Conservation (phyloP, 1,140 invertebrate species). For the Trichogramma pretiosum region DNA sequence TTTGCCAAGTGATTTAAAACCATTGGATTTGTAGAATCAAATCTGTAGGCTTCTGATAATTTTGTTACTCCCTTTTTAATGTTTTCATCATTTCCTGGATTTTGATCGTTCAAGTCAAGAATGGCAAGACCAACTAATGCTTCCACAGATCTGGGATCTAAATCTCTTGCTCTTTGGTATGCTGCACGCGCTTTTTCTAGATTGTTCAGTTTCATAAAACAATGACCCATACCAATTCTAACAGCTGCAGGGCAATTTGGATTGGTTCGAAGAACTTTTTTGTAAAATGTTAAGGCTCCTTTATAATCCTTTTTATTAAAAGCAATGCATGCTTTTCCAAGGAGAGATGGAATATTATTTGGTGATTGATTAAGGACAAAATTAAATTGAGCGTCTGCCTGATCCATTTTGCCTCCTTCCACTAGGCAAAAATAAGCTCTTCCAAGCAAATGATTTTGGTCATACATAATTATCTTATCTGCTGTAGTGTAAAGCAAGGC, state of each 20-base stretch:
- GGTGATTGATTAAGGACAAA: conserved; percentile 94
- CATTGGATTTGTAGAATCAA: conserved; percentile 98
- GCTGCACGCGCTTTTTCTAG: conserved; percentile 93
- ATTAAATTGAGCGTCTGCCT: conserved; percentile 99
- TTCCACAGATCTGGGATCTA: conserved; percentile 91
- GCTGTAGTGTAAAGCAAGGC: conserved; percentile 94
- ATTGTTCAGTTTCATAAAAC: conserved; percentile 93
- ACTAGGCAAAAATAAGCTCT: conserved; percentile 95
- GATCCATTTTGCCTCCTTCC: conserved; percentile 99
- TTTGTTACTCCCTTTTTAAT: conserved; percentile 89
- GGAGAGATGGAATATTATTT: conserved; percentile 90
- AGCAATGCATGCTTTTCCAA: conserved; percentile 97
- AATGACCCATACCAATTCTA: conserved; percentile 94
- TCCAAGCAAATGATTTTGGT: conserved; percentile 96
- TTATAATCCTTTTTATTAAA: conserved; percentile 90
- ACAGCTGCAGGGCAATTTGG: conserved; percentile 95
- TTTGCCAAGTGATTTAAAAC: conserved; percentile 98
- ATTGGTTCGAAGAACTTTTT: conserved; percentile 91
- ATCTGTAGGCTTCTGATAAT: conserved; percentile 93
- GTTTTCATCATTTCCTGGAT: conserved; percentile 82
- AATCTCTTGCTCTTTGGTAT: conserved; percentile 87
- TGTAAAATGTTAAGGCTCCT: conserved; percentile 93
- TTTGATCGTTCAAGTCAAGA: conserved; percentile 86
- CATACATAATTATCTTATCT: conserved; percentile 99
- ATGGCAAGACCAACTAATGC: conserved; percentile 93